Evolutionary conservation across 35 echinoderm and acorn worm species (phyloP), one percentile per base, ranked within the genome.

Genomic region (Heliocidaris tuberculata): DNA sequence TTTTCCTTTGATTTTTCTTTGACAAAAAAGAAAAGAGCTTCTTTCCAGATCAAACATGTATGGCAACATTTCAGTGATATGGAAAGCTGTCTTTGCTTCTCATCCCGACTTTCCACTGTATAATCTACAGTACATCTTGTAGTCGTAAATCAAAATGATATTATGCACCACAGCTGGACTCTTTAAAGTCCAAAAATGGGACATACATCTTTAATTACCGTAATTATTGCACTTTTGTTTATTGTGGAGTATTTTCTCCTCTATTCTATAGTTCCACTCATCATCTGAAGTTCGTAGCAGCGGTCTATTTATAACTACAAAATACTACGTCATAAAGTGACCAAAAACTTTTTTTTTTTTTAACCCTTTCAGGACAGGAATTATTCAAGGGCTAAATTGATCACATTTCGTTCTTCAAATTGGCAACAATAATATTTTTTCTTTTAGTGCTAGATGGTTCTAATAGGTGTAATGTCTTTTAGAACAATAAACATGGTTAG

Each of bases 1-100:
- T 89, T 88, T 89, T 48, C 87, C 65, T 78, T 78, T 78, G 65
- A 78, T 78, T 78, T 60, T 78, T 78, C 65, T 78, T 21, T 78
- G 65, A 78, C 65, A 78, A 78, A 78, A 78, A 78, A 78, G 65
- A 78, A 78, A 78, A n/a, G 27, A 27, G 8, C 27, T 7, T 27
- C 65, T n/a, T 15, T 78, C 65, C 7, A 78, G 19, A 78, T 78
- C 65, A 78, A 78, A 78, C 21, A 56, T 13, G 9, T 15, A 56
- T n/a, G 27, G 2, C 10, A 78, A 78, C 65, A n/a, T n/a, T 0
- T 6, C 27, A 27, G 21, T 78, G 65, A 78, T 78, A 24, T n/a
- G 27, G 65, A 78, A 78, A 78, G 52, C 10, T 78, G 65, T 7
- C 27, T 78, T 78, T 78, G 21, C 65, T 78, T 78, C 65, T 78